phyloP scores from a whole-genome alignment of 2,797 vertebrate species.

The Falco biarmicus region DNA sequence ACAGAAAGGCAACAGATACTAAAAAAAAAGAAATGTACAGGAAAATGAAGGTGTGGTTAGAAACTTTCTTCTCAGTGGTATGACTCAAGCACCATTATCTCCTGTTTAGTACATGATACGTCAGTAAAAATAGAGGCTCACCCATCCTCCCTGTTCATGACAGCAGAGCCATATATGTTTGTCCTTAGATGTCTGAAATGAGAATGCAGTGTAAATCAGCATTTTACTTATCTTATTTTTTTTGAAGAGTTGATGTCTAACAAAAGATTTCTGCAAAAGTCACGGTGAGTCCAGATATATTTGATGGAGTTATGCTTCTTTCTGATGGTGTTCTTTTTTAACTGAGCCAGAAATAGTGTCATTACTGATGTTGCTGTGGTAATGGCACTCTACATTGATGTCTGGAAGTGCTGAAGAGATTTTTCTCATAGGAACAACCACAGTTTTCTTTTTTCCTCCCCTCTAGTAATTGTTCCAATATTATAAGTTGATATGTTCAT shows the following conservation, averaged over 20 bases:
- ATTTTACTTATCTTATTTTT: neutral
- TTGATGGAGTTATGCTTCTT: neutral
- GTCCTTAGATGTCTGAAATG: neutral
- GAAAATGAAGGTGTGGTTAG: neutral
- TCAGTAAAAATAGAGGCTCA: slow-evolving; percentile 38
- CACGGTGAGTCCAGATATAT: neutral
- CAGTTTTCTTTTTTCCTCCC: neutral
- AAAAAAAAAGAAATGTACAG: neutral
- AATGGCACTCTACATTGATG: neutral
- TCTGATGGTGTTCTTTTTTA: neutral
- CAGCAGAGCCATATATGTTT: neutral
- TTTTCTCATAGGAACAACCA: neutral
- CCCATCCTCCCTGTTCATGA: neutral
- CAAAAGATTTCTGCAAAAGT: neutral
- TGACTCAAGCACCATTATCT: neutral
- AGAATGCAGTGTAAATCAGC: neutral
- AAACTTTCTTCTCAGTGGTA: neutral
- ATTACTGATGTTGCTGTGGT: neutral
- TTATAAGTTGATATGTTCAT: slow-evolving; percentile 27
- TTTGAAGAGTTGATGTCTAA: slow-evolving; percentile 15
- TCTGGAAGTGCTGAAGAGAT: neutral
- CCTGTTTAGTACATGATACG: neutral
- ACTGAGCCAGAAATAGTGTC: neutral
- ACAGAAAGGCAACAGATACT: neutral
- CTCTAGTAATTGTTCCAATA: neutral